Percentiles rank a stretch among this genome's conserved stretches.
These are phyloP conservation scores for Scomberomorus guttatus DNA, from an alignment of 2,797 vertebrate genomes.

Conservation along the genomic window DNA sequence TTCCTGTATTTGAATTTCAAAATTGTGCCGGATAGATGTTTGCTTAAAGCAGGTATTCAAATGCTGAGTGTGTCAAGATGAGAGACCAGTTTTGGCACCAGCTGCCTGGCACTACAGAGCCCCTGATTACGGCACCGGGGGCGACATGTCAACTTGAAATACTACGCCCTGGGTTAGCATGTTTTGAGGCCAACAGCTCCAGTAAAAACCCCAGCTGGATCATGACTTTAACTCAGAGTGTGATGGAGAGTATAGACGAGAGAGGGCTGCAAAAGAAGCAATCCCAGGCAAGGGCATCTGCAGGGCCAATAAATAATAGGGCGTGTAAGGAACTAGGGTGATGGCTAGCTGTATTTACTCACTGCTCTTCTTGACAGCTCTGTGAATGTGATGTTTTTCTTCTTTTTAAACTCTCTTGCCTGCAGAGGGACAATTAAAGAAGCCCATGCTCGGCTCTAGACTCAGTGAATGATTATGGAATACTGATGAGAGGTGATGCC, in stretches of 20 bases:
- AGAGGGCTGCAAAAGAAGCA: constrained; percentile 58
- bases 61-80: constrained; percentile 66
- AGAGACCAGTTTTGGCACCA: constrained; percentile 71
- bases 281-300: constrained; percentile 65
- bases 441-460: constrained; percentile 51
- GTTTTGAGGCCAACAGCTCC: constrained; percentile 56
- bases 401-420: constrained; percentile 58
- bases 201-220: constrained; percentile 67
- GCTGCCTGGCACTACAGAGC: constrained; percentile 61
- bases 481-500: constrained; percentile 78
- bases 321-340: constrained; percentile 53
- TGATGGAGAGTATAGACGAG: constrained; percentile 46
- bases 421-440: constrained; percentile 79
- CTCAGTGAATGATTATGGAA: constrained; percentile 68
- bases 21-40: constrained; percentile 52
- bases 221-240: constrained; percentile 48
- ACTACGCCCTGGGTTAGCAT: constrained; percentile 57
- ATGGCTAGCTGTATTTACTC: constrained; percentile 70
- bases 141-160: constrained; percentile 66
- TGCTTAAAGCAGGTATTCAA: constrained; percentile 66
- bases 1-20: constrained; percentile 70
- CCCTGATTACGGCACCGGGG: constrained; percentile 65
- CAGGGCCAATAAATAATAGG: constrained; percentile 69
- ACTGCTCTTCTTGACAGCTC: constrained; percentile 62
- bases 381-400: constrained; percentile 63